A percentile compares a stretch with the other conserved stretches of the same genome.
phyloP scores from a whole-genome alignment of 1,140 invertebrate genomes.

The Plectrocnemia conspersa region DNA sequence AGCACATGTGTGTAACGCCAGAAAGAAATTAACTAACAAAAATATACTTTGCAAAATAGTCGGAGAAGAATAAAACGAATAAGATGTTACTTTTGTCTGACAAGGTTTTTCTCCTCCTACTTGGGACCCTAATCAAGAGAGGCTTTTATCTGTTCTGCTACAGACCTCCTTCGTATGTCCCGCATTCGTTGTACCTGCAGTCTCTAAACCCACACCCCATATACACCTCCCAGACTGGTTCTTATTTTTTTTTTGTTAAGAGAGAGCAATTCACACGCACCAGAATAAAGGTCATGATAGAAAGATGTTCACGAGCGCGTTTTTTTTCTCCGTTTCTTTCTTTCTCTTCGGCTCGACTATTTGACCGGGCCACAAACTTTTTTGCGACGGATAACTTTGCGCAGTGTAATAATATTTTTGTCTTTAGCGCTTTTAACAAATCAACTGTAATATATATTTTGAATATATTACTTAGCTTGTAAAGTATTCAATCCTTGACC shows the following conservation, averaged over 20 bases:
- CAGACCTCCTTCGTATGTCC: constrained; percentile 21
- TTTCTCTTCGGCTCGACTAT: too few species aligned
- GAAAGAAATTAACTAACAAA: too few species aligned
- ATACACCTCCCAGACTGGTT: not conserved
- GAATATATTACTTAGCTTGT: too few species aligned
- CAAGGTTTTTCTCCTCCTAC: constrained; percentile 23
- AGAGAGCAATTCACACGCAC: constrained; percentile 19
- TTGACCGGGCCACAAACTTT: too few species aligned
- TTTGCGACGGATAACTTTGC: too few species aligned
- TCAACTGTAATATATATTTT: too few species aligned
- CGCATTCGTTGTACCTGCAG: constrained; percentile 21
- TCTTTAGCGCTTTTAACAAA: too few species aligned
- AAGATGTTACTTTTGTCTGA: constrained; percentile 26
- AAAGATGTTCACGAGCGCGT: constrained; percentile 17
- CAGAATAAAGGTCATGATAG: constrained; percentile 24
- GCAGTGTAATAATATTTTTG: too few species aligned
- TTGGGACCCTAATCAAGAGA: constrained; percentile 25
- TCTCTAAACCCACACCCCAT: constrained; percentile 1
- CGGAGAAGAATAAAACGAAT: constrained; percentile 8
- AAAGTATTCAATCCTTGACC: too few species aligned
- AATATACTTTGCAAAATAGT: not conserved
- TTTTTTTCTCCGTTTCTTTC: too few species aligned
- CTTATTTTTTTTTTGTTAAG: constrained; percentile 5
- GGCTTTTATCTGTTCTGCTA: constrained; percentile 21
- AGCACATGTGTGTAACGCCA: too few species aligned